Percentiles rank a stretch among this genome's conserved stretches.
These are phyloP conservation scores for Thrips palmi DNA, from an alignment of 1,140 invertebrate species.

Conservation along the genomic window DNA sequence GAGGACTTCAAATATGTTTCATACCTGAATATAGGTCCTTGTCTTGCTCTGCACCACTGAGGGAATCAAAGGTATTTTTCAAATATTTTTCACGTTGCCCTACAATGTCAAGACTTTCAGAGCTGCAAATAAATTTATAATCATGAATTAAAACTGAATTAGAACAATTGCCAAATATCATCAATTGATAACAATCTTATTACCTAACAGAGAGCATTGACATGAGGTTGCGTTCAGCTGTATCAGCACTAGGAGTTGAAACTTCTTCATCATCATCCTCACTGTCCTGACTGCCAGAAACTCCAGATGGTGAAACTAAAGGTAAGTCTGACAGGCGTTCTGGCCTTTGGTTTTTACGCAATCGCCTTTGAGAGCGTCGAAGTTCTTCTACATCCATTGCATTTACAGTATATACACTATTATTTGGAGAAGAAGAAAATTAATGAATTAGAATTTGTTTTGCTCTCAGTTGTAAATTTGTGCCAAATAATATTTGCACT, in stretches of 20 bases:
- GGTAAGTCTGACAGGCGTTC: constrained; percentile 1
- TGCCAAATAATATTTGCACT: not conserved
- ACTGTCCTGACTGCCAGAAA: constrained; percentile 52
- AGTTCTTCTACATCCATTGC: constrained; percentile 73
- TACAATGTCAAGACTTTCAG: constrained; percentile 53
- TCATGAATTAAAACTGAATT: not conserved
- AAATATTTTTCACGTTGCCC: constrained; percentile 50
- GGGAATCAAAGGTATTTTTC: constrained; percentile 57
- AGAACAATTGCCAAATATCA: not conserved
- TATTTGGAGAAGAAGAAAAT: not conserved
- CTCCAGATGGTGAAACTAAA: constrained; percentile 12
- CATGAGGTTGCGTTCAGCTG: constrained; percentile 38
- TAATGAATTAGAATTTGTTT: not conserved
- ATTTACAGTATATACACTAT: constrained; percentile 65
- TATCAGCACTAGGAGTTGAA: constrained; percentile 52
- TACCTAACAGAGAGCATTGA: constrained; percentile 12
- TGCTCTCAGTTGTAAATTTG: not conserved
- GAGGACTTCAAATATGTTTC: constrained; percentile 1
- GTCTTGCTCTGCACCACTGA: constrained; percentile 40
- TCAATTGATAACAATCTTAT: not conserved
- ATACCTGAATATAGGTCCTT: constrained; percentile 1
- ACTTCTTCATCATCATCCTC: constrained; percentile 54
- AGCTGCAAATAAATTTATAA: constrained; percentile 27
- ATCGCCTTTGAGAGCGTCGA: constrained; percentile 50
- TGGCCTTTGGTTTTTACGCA: constrained; percentile 12